Conservation (phyloP, 2,888 invertebrate genomes). For the Macrosiphum euphorbiae region DNA sequence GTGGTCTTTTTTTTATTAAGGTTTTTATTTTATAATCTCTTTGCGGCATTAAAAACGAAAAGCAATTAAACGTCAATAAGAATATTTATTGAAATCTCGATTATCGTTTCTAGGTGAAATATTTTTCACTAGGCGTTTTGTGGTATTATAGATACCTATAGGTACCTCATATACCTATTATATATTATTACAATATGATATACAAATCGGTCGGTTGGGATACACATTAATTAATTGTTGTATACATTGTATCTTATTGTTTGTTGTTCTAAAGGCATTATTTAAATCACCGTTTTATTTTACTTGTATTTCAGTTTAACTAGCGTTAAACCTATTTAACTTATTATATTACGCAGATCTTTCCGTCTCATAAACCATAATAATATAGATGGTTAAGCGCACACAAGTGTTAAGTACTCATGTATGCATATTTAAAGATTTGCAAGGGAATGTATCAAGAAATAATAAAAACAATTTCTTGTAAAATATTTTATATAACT, state of each 20-base stretch:
- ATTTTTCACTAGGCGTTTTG: background rate
- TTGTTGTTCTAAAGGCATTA: background rate
- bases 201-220: background rate
- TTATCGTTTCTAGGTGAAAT: slow-evolving; percentile 6
- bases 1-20: slow-evolving; percentile 53
- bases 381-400: background rate
- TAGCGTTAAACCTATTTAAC: background rate
- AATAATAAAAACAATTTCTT: too few relatives aligned
- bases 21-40: slow-evolving; percentile 13
- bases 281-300: background rate
- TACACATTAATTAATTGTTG: background rate
- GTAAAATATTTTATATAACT: too few relatives aligned
- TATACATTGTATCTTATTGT: background rate
- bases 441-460: too few relatives aligned
- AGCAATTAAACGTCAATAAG: slow-evolving; percentile 50
- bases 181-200: background rate
- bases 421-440: too few relatives aligned
- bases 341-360: background rate
- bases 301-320: background rate
- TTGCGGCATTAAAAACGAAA: slow-evolving; percentile 27
- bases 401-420: too few relatives aligned
- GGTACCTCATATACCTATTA: too few relatives aligned
- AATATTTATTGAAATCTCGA: slow-evolving; percentile 48
- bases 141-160: background rate
- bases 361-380: background rate